Base-by-base conservation (phyloP, 2,888 invertebrate species). In the Podotricha telesiphe region DNA sequence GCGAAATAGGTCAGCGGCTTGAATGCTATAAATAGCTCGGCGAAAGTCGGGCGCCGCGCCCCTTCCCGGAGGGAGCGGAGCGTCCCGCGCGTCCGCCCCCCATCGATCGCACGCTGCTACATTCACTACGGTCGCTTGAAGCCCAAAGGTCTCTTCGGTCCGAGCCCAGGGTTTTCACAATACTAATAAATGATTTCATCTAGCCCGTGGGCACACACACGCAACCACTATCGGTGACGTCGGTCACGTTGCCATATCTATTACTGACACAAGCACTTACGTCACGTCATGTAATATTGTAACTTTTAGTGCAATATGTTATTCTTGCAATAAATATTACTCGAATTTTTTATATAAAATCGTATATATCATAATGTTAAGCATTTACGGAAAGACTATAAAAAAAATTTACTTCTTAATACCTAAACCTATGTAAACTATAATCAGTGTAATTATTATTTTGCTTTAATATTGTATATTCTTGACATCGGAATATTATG, bases 1-100 rank as follows among this genome's bases (percentile, higher is more conserved):
- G 88, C 86, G 85, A 93, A 91, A 91, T 93, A 90, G 92, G 93
- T 93, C 93, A 92, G 91, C 91, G 91, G 92, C 91, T 91, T 90
- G 86, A 89, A 88, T 88, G 88, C 91, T 93, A 92, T 91, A 91
- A 92, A 93, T 93, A 93, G 93, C 92, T 88, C 85, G 89, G 89
- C 83, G 89, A 91, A 91, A 91, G 91, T 91, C 89, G 90, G 90
- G 88, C 90, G 88, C 87, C 89, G 85, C 85, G 80, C 88, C 90
- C 87, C 88, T 83, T 86, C 83, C 86, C 89, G 78, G 76, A 79
- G 85, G 83, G 85, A 80, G 83, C 74, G 80, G 78, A 79, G 79
- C 74, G 75, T 74, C 76, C 75, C 74, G 76, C 76, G 73, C 83
- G 77, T 77, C 80, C 82, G 81, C 80, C 78, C 81, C 79, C 80